Base-by-base conservation (phyloP, 1,140 invertebrate genomes). In the Popillia japonica region DNA sequence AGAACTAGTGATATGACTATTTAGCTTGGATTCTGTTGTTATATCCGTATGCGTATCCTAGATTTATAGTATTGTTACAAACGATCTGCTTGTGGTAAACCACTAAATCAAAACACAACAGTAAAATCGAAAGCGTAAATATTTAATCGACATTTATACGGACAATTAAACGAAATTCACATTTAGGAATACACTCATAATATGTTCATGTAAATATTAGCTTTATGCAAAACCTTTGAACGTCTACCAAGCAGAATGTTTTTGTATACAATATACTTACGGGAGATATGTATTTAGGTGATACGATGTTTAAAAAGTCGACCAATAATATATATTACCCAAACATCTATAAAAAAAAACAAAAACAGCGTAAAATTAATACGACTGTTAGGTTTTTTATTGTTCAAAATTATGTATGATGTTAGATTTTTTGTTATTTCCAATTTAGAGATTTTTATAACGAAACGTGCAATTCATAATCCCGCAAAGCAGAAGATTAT, bases 161-260 rank as follows among this genome's bases (percentile, higher is more conserved):
- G 61, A 68, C 61, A 68, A 68, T 68, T 68, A 68, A 68, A 68
- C 61, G 61, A 68, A 68, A 22, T 68, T 68, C 22, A 68, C 61
- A 68, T 68, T 68, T 20, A 68, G 22, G 27, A 68, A 68, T 68
- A 68, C 27, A 17, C 61, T 68, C 61, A 17, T 68, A 68, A 68
- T 68, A 68, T 68, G 22, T 20, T 68, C 61, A 22, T 68, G 22
- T 68, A 68, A 68, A 68, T 68, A 68, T 68, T 68, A 27, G 61
- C 14, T 68, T 68, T 68, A 68, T 23, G 27, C 61, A 68, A 68
- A 68, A 68, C 22, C 61, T 68, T 68, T 68, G 61, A 68, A 68
- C 22, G 61, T 27, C 17, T 20, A 22, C 10, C 27, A 3, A 11
- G 8, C 22, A 11, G 61, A 22, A 17, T 68, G 61, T 68, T 68